Evolutionary conservation across 2,797 vertebrate species (phyloP), one percentile per base, ranked within the genome.

Genomic region (Poecile montanus): DNA sequence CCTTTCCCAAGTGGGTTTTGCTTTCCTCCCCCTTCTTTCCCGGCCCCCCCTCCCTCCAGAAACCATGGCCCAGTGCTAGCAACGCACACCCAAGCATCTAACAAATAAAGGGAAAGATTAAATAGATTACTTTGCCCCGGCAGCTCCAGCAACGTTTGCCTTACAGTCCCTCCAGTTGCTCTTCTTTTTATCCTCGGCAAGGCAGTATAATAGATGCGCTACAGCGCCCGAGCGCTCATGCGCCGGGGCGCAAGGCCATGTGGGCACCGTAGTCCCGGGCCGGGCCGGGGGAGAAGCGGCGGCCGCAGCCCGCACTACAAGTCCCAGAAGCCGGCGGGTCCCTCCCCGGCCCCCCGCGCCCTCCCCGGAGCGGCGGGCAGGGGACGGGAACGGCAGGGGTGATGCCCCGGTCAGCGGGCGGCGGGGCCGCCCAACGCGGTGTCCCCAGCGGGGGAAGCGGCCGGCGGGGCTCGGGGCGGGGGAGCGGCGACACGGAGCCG

Each of bases 201-300:
- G 98, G 98, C 98, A 98, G 98, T 98, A 99, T 98, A 99, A 99
- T 97, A 99, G 99, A 99, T 98, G 98, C 98, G 97, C 98, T 98
- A 98, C 98, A 85, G 98, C 97, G 96, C 98, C 97, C 98, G 95
- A 97, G 94, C 97, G 98, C 99, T 97, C 98, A 98, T 95, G 98
- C 99, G 98, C 98, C 85, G 50, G 92, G 68, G 56, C 92, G 95
- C 97, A 94, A 61, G 80, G 97, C 97, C 96, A 96, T 98, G 97
- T 97, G 97, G 98, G 98, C 97, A 95, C 95, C 97, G 98, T 98
- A 98, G 98, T 98, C 94, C 96, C 71, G 56, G 81, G 74, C 66
- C 73, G 34, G 32, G 27, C 83, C 61, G 77, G 51, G 74, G 30
- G n/a, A 48, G 9, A 2, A 50, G 87, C 74, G 87, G 54, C 68